These are phyloP conservation scores for Platyscapa corneri DNA, from an alignment of 1,140 invertebrate genomes.

Conservation along the genomic window DNA sequence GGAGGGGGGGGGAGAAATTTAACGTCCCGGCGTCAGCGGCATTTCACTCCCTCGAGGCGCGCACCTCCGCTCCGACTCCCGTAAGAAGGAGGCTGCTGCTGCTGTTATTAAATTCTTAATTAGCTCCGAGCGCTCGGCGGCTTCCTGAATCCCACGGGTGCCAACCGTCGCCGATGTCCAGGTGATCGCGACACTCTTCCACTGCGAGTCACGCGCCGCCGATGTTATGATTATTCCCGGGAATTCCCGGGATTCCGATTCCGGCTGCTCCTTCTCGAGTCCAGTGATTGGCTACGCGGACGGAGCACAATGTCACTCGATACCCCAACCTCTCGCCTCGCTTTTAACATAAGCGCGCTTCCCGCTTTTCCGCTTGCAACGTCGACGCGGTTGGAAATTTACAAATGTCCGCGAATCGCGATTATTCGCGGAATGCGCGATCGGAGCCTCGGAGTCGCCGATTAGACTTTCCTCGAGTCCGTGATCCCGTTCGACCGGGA, in stretches of 20 bases:
- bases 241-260: background rate
- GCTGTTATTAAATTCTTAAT: conserved; percentile 45
- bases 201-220: no score
- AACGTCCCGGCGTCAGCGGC: conserved; percentile 25
- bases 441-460: no score
- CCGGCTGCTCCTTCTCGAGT: background rate
- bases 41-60: conserved; percentile 24
- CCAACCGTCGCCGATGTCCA: background rate
- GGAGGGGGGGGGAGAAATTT: conserved; percentile 1
- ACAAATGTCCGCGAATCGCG: no score
- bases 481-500: no score
- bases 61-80: conserved; percentile 5
- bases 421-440: no score
- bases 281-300: background rate
- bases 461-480: no score
- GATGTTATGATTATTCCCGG: background rate
- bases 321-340: no score
- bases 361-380: no score
- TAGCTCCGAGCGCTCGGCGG: conserved; percentile 21
- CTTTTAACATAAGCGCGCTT: no score
- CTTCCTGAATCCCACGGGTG: conserved; percentile 19
- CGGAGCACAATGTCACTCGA: background rate
- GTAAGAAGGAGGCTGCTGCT: no score
- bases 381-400: no score
- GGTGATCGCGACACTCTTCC: background rate